Evolutionary conservation across 2,113 vertebrate genomes (phyloP), one percentile per base, ranked within the genome.

Genomic region (Leptobrachium ailaonicum): DNA sequence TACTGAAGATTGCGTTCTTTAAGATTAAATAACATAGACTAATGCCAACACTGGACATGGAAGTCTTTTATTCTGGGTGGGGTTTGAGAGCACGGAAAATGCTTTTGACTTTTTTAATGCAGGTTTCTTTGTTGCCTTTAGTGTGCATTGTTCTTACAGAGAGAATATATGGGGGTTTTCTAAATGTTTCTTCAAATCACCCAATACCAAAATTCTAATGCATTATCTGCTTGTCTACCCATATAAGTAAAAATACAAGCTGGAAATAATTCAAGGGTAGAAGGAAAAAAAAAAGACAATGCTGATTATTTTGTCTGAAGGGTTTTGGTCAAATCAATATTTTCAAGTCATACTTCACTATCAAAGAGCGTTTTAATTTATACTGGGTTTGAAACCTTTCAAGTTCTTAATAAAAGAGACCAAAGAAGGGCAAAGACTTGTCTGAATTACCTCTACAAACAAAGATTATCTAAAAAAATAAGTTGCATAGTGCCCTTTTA

Each of bases 341-440:
- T 79, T 63, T 40, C 20, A 71, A 71, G 63, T 47, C 44, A 45
- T 62, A 78, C 76, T 78, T 78, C 67, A 78, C 76, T 78, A 71
- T 78, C 10, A 71, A 71, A 63, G 76, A 71, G 76, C 67, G 20
- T 78, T 78, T 78, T 78, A 71, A 78, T 63, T 78, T 63, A 63
- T 56, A 41, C 66, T 41, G 53, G 42, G 56, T 78, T 72, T 66
- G 40, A 64, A 79, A 72, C 77, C 60, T 79, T 79, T 79, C 69
- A 79, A 79, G 77, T 79, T 79, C 70, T 56, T 79, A 79, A 79
- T 79, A 64, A 71, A 66, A 79, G 69, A 66, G 45, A 66, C 20
- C 66, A 40, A 54, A 71, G 76, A 47, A 78, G 43, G 50, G 76
- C 67, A 78, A 78, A 70, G 60, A 66, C 69, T 66, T 79, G 68